A percentile compares a stretch with the other conserved stretches of the same genome.
These are phyloP conservation scores for Oophaga pumilio DNA, from an alignment of 2,113 vertebrate genomes.

Conservation along the genomic window DNA sequence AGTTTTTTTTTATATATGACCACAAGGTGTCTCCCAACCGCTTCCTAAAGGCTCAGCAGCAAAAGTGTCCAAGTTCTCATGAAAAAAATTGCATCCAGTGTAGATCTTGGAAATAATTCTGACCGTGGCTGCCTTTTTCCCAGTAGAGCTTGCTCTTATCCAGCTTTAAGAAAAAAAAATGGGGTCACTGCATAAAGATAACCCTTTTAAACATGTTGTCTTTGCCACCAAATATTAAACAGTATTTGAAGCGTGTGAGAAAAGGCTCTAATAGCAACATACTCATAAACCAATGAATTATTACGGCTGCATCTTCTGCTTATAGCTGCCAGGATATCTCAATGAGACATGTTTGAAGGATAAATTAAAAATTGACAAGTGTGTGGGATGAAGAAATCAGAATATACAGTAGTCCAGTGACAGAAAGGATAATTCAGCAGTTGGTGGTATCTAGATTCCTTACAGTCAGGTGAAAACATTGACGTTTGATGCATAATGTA, in stretches of 20 bases:
- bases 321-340: not conserved
- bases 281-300: not conserved
- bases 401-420: not conserved
- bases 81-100: not conserved
- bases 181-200: too few species aligned
- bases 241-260: not conserved
- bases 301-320: not conserved
- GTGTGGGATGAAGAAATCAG: not conserved
- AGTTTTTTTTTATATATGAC: not conserved
- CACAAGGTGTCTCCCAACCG: slow-evolving; percentile 11
- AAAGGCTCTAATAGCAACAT: not conserved
- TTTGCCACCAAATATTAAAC: too few species aligned
- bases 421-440: not conserved
- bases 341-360: not conserved
- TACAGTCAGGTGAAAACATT: too few species aligned
- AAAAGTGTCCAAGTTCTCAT: not conserved
- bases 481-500: too few species aligned
- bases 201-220: too few species aligned
- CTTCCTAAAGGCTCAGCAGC: not conserved
- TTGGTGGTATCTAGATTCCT: not conserved
- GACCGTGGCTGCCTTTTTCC: too few species aligned
- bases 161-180: too few species aligned
- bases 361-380: not conserved
- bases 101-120: too few species aligned
- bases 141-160: too few species aligned